phyloP scores from a whole-genome alignment of 2,888 invertebrate genomes.

The Acronicta aceris region DNA sequence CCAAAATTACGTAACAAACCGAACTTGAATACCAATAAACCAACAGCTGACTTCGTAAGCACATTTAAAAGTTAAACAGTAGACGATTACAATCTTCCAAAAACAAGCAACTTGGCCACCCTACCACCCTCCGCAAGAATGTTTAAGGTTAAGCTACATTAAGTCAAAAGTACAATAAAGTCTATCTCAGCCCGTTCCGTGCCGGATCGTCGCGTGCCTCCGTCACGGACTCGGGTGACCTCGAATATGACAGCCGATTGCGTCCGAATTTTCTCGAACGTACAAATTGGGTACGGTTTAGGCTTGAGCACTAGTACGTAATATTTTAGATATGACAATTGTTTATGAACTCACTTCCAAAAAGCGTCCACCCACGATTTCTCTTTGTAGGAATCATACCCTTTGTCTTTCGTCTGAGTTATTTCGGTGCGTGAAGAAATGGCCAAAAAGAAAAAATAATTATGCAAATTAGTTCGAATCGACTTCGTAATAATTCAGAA shows the following conservation, averaged over 20 bases:
- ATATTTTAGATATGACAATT: constrained; percentile 11
- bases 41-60: constrained; percentile 26
- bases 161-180: constrained; percentile 50
- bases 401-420: too few species aligned
- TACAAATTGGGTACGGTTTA: constrained; percentile 24
- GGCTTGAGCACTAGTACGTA: constrained; percentile 4
- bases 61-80: constrained; percentile 52
- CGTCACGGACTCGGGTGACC: constrained; percentile 21
- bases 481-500: too few species aligned
- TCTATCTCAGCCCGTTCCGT: constrained; percentile 26
- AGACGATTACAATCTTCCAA: constrained; percentile 44
- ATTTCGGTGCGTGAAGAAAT: too few species aligned
- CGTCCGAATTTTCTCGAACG: constrained; percentile 24
- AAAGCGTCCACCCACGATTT: too few species aligned
- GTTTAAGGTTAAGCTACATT: constrained; percentile 45
- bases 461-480: too few species aligned
- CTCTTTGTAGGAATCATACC: too few species aligned
- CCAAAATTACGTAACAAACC: not conserved
- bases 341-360: too few species aligned
- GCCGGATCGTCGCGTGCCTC: constrained; percentile 42
- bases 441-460: too few species aligned
- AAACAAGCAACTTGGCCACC: constrained; percentile 27
- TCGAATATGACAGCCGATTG: constrained; percentile 38
- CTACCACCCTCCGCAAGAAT: constrained; percentile 38
- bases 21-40: constrained; percentile 1